Conservation (phyloP, 2,888 invertebrate species). For the Synergus itoensis region DNA sequence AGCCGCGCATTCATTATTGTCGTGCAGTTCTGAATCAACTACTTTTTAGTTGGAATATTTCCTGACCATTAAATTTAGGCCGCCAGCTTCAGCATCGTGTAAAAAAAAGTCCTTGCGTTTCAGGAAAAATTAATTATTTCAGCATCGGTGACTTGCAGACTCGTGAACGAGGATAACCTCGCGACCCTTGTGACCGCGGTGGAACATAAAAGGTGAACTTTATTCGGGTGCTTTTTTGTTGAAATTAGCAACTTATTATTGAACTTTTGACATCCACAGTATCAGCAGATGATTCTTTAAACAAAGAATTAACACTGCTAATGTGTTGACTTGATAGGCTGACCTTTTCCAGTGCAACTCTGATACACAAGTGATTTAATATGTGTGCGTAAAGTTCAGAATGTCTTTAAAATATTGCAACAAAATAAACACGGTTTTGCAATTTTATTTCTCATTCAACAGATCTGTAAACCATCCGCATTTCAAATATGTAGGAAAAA, state of each 20-base stretch:
- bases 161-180: constrained; percentile 37
- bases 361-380: constrained; percentile 3
- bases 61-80: no score
- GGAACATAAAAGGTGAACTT: constrained; percentile 33
- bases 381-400: constrained; percentile 8
- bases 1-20: no score
- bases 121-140: constrained; percentile 11
- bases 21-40: no score
- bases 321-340: constrained; percentile 13
- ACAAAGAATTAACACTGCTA: constrained; percentile 15
- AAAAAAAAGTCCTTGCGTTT: neutral
- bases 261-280: constrained; percentile 27
- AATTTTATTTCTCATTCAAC: constrained; percentile 1
- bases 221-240: constrained; percentile 26
- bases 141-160: neutral
- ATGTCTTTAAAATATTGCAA: constrained; percentile 5
- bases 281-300: neutral
- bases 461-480: neutral
- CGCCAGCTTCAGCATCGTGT: neutral
- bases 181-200: constrained; percentile 18
- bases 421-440: neutral
- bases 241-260: constrained; percentile 35
- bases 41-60: no score
- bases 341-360: constrained; percentile 8
- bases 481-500: neutral